Evolutionary conservation across 2,888 invertebrate genomes (phyloP), one percentile per base, ranked within the genome.

Genomic region (Agrotis segetum): DNA sequence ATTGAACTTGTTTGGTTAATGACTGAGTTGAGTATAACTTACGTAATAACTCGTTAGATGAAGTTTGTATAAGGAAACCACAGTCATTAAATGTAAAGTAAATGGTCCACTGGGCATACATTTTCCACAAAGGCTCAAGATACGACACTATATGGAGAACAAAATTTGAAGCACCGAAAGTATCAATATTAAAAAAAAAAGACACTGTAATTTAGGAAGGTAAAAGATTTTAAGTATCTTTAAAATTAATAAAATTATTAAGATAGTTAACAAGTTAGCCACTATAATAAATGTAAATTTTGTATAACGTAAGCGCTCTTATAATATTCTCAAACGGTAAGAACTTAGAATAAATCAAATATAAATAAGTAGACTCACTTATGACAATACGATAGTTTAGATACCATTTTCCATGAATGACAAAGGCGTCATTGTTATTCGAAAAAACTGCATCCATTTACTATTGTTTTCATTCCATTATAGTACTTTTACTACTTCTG

Each of bases 401-500:
- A 16, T 46, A 55, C 21, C 9, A 29, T 29, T 55, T n/a, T 16
- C 34, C 71, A 21, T 34, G 21, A 1, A 11, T 19, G 34, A 24
- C 63, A 74, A 74, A 19, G 52, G 14, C 29, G 16, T 1, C 16
- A 62, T 19, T 40, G 47, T 52, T 46, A 17, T 46, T 46, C 0
- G n/a, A 17, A 74, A 69, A 53, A 63, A 40, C 19, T 21, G 14
- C 29, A 7, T 71, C 52, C 46, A 46, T 63, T 71, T 21, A 19
- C 47, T 13, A 63, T 71, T 71, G 47, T 71, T 63, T 71, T 40
- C 24, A 19, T 74, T 47, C 2, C 14, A 46, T 24, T 19, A 17
- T 0, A 21, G 21, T 34, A 34, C 34, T 34, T 34, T 34, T 24
- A 24, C 24, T 24, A 24, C 24, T 24, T 24, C 24, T 24, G 24